Base-by-base conservation (phyloP, 1,140 invertebrate genomes). In the Triops longicaudatus region DNA sequence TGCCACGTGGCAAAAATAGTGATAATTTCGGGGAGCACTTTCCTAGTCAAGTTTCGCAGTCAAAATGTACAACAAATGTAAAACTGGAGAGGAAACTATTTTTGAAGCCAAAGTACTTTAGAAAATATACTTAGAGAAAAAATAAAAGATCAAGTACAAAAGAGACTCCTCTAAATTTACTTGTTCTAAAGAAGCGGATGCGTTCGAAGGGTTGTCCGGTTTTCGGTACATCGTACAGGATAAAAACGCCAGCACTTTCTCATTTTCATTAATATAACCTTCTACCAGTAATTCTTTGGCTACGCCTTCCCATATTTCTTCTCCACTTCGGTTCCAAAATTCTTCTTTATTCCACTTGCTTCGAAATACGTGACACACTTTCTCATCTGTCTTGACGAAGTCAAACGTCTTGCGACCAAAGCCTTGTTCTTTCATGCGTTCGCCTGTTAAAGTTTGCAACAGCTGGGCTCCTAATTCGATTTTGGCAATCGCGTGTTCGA, bases 181-280 rank as follows among this genome's bases (percentile, higher is more conserved):
- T 14, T 89, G 90, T 74, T 82, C 82, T 26, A 85, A 83, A 50
- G 80, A 76, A 81, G 81, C 22, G 81, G 78, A 31, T 72, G 42
- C 72, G 73, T 41, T 79, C 78, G 26, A 74, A 43, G 79, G 79
- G 78, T 81, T 81, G 83, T 79, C 87, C 5, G 86, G 85, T 1
- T 91, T 91, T 79, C 88, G 85, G 83, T 93, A 97, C 79, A 89
- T 86, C 0, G 94, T 97, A 82, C 93, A 95, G 0, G 92, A 93
- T 74, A 97, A 86, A 82, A 98, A 97, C 1, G 91, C 94, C 73
- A 97, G 87, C 85, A 93, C 97, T 83, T 95, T 98, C 82, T 88
- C 90, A 78, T 87, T 88, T 82, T 86, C 89, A 82, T 84, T 89
- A 82, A 85, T 89, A 84, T 86, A 82, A 79, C 89, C 84, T 85